Percentiles rank a stretch among this genome's conserved stretches.
Evolutionary conservation across 2,113 vertebrate genomes (phyloP).

Genomic region (Uria aalge): DNA sequence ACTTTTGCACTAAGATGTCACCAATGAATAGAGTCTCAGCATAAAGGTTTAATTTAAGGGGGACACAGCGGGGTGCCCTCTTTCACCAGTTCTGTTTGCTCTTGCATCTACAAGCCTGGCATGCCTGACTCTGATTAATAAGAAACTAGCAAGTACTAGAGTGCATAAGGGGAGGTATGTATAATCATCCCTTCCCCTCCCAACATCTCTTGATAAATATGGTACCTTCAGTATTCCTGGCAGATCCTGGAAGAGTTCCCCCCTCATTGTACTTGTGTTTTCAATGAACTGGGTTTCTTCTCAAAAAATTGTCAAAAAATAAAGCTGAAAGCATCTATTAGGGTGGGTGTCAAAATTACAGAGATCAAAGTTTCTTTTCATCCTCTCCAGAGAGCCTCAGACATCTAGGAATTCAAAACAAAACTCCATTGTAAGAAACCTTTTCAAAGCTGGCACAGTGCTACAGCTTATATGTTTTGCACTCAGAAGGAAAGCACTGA

Average conservation of each 20-base stretch:
- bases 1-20: not conserved
- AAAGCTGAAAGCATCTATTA: not conserved
- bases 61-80: not conserved
- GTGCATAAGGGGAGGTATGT: not conserved
- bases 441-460: not conserved
- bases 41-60: not conserved
- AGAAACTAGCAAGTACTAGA: not conserved
- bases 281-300: not conserved
- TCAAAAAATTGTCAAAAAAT: not conserved
- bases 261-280: not conserved
- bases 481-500: not conserved
- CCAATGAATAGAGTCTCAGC: not conserved
- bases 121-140: not conserved
- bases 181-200: not conserved
- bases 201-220: not conserved
- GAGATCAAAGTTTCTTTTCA: conserved; percentile 1
- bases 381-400: not conserved
- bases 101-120: not conserved
- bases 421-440: not conserved
- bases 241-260: not conserved
- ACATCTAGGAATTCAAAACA: conserved; percentile 3
- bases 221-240: not conserved
- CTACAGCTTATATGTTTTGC: not conserved
- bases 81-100: not conserved
- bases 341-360: not conserved